Percentiles rank a stretch among this genome's conserved stretches.
These are phyloP conservation scores for Colossoma macropomum DNA, from an alignment of 2,113 vertebrate species.

Conservation along the genomic window DNA sequence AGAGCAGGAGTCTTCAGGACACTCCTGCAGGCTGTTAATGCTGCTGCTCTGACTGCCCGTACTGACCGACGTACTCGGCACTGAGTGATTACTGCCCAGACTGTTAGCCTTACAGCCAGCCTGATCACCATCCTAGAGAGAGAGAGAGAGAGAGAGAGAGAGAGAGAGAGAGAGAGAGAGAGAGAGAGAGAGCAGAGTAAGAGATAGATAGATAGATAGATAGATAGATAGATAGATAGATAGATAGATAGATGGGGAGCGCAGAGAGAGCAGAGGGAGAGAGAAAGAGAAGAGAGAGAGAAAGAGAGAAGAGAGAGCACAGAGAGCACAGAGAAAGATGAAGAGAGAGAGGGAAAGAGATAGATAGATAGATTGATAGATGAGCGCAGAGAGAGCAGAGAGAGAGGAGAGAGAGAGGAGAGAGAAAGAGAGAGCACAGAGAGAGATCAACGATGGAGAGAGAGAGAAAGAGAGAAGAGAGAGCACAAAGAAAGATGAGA, in stretches of 20 bases:
- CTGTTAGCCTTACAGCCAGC: constrained; percentile 94
- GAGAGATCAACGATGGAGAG: too few relatives aligned
- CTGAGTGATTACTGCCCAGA: constrained; percentile 96
- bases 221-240: background rate
- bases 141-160: background rate
- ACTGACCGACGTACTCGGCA: constrained; percentile 95
- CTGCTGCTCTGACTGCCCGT: constrained; percentile 98
- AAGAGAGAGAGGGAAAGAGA: background rate
- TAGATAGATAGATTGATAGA: too few relatives aligned
- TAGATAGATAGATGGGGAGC: too few relatives aligned
- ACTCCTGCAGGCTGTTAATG: constrained; percentile 97
- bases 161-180: background rate
- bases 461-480: background rate
- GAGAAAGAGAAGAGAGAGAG: too few relatives aligned
- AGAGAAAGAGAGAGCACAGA: too few relatives aligned
- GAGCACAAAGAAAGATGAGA: too few relatives aligned
- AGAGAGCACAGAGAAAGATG: background rate
- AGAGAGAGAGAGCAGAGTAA: background rate
- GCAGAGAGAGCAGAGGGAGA: too few relatives aligned
- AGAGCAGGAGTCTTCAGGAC: constrained; percentile 90
- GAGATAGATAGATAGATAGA: background rate
- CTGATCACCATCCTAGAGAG: constrained; percentile 89
- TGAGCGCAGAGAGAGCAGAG: too few relatives aligned
- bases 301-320: constrained; percentile 32
- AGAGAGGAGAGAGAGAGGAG: too few relatives aligned